Conservation (phyloP, 1,140 invertebrate genomes). For the Himalopsyche phryganea region DNA sequence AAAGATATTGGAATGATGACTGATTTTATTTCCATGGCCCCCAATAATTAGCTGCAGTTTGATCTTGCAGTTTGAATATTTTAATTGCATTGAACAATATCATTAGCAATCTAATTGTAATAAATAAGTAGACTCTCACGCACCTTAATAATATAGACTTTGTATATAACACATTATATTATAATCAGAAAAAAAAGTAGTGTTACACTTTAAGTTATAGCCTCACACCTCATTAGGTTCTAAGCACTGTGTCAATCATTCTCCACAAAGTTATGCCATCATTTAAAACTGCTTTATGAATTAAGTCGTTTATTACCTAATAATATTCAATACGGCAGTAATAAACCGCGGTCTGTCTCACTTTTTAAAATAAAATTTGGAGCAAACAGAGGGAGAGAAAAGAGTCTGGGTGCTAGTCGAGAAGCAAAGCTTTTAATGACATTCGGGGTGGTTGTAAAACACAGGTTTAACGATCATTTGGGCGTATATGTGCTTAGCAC, state of each 20-base stretch:
- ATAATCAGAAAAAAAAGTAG: no score
- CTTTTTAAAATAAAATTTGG: slow-evolving; percentile 11
- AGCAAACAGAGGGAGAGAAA: slow-evolving; percentile 1
- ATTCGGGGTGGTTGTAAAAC: slow-evolving; percentile 29
- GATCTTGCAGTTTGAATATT: no score
- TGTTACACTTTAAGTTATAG: neutral
- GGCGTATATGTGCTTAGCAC: slow-evolving; percentile 21
- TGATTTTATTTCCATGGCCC: no score
- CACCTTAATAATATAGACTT: no score
- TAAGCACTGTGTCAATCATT: slow-evolving; percentile 14
- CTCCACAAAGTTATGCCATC: slow-evolving; percentile 15
- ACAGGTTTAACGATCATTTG: slow-evolving; percentile 21
- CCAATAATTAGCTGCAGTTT: no score
- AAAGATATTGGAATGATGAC: no score
- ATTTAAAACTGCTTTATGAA: slow-evolving; percentile 28
- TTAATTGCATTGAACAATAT: no score
- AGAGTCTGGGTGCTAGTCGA: slow-evolving; percentile 2
- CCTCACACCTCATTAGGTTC: neutral
- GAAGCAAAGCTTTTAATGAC: slow-evolving; percentile 31
- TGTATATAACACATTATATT: no score
- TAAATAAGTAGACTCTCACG: no score
- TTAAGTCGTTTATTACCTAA: slow-evolving; percentile 16
- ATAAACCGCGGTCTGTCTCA: slow-evolving; percentile 11
- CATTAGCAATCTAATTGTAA: no score
- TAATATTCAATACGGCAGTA: neutral